Evolutionary conservation across 1,140 invertebrate species (phyloP).

Genomic region (Caenorhabditis remanei): DNA sequence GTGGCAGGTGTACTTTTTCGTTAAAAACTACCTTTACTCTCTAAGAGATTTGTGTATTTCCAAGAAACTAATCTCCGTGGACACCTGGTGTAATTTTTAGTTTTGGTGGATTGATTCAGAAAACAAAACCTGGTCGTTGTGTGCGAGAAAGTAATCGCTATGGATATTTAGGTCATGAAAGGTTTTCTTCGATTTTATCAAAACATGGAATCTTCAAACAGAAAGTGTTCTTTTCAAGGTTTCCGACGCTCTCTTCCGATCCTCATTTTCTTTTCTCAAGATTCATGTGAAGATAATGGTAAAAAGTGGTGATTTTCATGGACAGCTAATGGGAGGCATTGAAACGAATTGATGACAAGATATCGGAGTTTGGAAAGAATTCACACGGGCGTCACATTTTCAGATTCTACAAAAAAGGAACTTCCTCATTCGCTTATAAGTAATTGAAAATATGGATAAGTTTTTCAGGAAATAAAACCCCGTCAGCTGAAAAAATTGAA

Average conservation of each 20-base stretch:
- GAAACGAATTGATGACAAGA: no score
- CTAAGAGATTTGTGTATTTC: background rate
- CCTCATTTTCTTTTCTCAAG: background rate
- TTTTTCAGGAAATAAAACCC: no score
- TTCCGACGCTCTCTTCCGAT: background rate
- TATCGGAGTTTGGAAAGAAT: no score
- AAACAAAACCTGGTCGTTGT: background rate
- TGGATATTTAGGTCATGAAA: background rate
- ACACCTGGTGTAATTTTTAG: background rate
- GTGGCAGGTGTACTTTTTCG: background rate
- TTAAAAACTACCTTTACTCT: background rate
- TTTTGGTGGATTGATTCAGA: background rate
- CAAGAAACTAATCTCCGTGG: conserved; percentile 5
- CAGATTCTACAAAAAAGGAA: no score
- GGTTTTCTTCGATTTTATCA: conserved; percentile 10
- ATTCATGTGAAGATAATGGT: background rate
- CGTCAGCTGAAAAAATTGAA: no score
- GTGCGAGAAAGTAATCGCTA: background rate
- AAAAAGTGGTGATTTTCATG: background rate
- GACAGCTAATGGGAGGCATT: no score
- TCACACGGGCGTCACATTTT: no score
- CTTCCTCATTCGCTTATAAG: no score
- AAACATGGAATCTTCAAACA: background rate
- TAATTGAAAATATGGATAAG: no score
- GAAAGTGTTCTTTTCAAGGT: conserved; percentile 34